A percentile compares a stretch with the other conserved stretches of the same genome.
Evolutionary conservation across 2,113 vertebrate species (phyloP).

Genomic region (Mormoops blainvillei): DNA sequence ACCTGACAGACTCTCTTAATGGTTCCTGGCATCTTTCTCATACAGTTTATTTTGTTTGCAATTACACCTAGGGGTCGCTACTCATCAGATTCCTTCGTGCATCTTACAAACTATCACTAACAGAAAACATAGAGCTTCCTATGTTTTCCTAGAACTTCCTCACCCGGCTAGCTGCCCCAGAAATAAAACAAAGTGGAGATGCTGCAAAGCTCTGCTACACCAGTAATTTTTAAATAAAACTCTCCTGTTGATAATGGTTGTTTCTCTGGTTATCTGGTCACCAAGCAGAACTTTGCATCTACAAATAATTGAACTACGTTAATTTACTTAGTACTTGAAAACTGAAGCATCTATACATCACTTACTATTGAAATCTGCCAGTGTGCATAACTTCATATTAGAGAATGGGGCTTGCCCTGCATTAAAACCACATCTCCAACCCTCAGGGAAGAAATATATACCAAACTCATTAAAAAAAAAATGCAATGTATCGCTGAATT

Average conservation of each 20-base stretch:
- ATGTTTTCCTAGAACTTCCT: background rate
- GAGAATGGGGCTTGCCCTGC: background rate
- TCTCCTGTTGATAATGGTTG: background rate
- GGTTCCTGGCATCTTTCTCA: background rate
- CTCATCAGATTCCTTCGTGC: background rate
- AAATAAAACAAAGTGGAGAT: background rate
- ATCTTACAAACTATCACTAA: background rate
- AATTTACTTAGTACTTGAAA: background rate
- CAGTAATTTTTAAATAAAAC: slow-evolving; percentile 11
- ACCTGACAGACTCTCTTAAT: background rate
- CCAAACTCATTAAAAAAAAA: slow-evolving; percentile 45
- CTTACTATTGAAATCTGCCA: background rate
- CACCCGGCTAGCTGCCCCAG: background rate
- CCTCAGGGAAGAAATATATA: slow-evolving; percentile 41
- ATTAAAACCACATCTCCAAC: slow-evolving; percentile 17
- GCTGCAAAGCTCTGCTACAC: background rate
- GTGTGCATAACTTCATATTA: background rate
- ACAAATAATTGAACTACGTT: background rate
- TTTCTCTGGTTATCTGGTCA: slow-evolving; percentile 13
- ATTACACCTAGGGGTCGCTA: background rate
- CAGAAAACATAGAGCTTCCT: too few relatives aligned
- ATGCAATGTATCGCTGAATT: slow-evolving; percentile 36
- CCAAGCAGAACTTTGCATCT: background rate
- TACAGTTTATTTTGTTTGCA: background rate
- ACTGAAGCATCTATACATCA: slow-evolving; percentile 15